A percentile compares a stretch with the other conserved stretches of the same genome.
Evolutionary conservation across 2,888 invertebrate species (phyloP).

Genomic region (Andrena trimmerana): DNA sequence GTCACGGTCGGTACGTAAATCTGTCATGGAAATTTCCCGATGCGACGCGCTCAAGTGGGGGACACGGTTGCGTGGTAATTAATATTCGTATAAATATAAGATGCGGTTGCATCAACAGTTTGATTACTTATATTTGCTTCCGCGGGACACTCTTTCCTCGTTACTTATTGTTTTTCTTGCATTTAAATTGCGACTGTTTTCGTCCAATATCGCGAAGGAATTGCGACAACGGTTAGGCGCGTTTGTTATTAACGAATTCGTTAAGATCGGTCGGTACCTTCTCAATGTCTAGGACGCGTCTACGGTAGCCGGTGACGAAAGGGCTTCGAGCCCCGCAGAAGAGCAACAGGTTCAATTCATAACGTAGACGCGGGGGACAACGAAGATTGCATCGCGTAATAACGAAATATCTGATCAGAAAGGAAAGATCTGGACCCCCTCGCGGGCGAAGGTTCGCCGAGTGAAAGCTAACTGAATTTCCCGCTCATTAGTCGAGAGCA

Average conservation of each 20-base stretch:
- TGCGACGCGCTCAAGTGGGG: conserved; percentile 29
- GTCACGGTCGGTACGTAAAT: conserved; percentile 43
- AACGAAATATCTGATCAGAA: conserved; percentile 22
- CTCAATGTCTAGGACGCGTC: background rate
- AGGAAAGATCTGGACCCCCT: background rate
- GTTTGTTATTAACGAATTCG: background rate
- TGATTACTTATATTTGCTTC: background rate
- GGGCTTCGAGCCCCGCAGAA: background rate
- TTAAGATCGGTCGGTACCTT: background rate
- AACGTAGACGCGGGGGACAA: background rate
- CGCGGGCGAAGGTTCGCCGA: background rate
- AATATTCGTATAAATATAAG: conserved; percentile 37
- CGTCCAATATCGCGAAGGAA: no score
- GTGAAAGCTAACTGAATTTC: conserved; percentile 17
- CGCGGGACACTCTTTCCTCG: no score
- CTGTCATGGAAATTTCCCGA: conserved; percentile 35
- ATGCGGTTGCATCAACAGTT: conserved; percentile 18
- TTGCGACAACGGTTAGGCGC: background rate
- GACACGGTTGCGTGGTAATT: conserved; percentile 31
- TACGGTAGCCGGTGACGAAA: background rate
- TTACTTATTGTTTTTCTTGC: no score
- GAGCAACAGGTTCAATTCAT: conserved; percentile 17
- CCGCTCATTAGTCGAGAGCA: background rate
- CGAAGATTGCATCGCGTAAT: background rate
- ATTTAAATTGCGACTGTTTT: no score